Evolutionary conservation across 2,113 vertebrate species (phyloP).

Genomic region (human (Homo sapiens)): GRCh38 chr2:159406001-159406500

Average conservation of each 20-base stretch:
- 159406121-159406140: neutral
- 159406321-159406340: neutral
- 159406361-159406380: neutral
- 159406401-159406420: neutral
- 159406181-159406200: neutral
- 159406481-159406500: neutral
- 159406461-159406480: neutral
- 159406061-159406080: neutral
- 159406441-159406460: neutral
- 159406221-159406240: neutral
- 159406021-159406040: neutral
- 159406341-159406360: neutral
- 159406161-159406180: neutral
- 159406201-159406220: neutral
- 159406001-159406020: conserved; percentile 25
- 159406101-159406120: neutral
- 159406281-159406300: neutral
- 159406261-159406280: neutral
- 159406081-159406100: neutral
- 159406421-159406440: neutral
- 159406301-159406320: neutral
- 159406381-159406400: neutral
- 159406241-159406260: neutral
- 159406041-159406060: neutral
- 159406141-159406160: neutral